Evolutionary conservation across 2,113 vertebrate species (phyloP), one percentile per base, ranked within the genome.

Genomic region (Muntiacus muntjak): DNA sequence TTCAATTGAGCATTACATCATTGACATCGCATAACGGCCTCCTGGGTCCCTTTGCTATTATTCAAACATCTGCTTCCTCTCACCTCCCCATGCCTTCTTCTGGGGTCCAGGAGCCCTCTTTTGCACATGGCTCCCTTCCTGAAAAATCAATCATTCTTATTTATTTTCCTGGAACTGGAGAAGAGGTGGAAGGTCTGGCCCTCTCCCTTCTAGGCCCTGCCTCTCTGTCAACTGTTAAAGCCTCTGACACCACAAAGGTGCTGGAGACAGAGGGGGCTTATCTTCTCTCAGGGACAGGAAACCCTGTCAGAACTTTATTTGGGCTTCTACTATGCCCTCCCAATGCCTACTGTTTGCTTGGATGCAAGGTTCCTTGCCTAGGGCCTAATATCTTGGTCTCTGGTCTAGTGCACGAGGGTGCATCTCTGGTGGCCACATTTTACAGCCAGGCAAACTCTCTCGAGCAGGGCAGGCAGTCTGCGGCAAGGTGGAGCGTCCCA

Each of bases 21-120:
- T 26, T 71, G 85, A 94, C 87, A 82, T 54, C 94, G 76, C 85
- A 50, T 92, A 90, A 91, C 30, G 82, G 76, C 43, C 95, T 95
- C 92, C 74, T 88, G 84, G 87, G 88, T 57, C 64, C 64, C 82
- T 90, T 94, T 97, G 81, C 57, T 96, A 64, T 94, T 96, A 92
- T 67, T 97, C 95, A 91, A 90, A 97, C 96, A 98, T 97, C 96
- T 98, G 92, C 89, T 97, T 95, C 90, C 81, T 97, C 58, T 60
- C 82, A 60, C 25, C 14, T 95, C 76, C 92, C 87, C 64, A 71
- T 92, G 15, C 57, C 67, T 76, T 60, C 81, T 88, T 84, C 81
- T 96, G 92, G 67, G 88, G 74, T 88, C 52, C 93, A 86, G 67
- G 23, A 93, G 58, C 58, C 25, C n/a, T 96, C 92, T 96, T 97